phyloP scores from a whole-genome alignment of 2,888 invertebrate species.

The Yponomeuta malinellus region DNA sequence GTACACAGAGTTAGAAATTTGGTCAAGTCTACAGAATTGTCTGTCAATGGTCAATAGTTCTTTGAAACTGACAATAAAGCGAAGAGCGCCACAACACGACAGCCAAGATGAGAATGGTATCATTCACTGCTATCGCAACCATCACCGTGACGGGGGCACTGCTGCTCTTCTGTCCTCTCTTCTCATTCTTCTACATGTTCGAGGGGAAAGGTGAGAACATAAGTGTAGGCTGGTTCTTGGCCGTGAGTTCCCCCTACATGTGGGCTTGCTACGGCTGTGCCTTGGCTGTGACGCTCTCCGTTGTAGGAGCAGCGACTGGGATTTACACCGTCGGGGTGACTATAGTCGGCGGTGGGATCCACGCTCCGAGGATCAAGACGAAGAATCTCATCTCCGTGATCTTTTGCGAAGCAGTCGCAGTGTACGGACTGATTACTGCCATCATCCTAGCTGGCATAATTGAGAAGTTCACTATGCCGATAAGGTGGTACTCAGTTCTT shows the following conservation, averaged over 20 bases:
- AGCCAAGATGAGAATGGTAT: slow-evolving; percentile 32
- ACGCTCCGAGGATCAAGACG: slow-evolving; percentile 94
- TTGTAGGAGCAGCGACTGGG: slow-evolving; percentile 94
- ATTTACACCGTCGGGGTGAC: slow-evolving; percentile 93
- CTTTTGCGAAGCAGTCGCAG: slow-evolving; percentile 97
- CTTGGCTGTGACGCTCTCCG: slow-evolving; percentile 89
- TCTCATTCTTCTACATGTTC: slow-evolving; percentile 36
- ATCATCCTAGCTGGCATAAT: slow-evolving; percentile 89
- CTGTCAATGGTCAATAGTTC: too few species aligned
- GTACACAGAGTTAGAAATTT: too few species aligned
- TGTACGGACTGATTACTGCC: slow-evolving; percentile 96
- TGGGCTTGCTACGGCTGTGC: slow-evolving; percentile 92
- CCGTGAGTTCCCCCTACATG: slow-evolving; percentile 88
- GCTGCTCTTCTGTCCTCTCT: background rate
- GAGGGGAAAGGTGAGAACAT: slow-evolving; percentile 84
- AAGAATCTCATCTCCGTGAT: slow-evolving; percentile 97
- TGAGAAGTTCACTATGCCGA: slow-evolving; percentile 53
- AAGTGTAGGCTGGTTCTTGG: slow-evolving; percentile 87
- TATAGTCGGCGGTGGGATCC: slow-evolving; percentile 94
- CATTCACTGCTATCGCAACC: background rate
- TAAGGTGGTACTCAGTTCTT: slow-evolving; percentile 27
- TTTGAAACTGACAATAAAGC: too few species aligned
- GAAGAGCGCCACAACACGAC: background rate
- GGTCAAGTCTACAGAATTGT: too few species aligned
- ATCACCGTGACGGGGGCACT: background rate